These are phyloP conservation scores for Hirtodrosophila histrioides DNA, from an alignment of 2,888 invertebrate species.

Conservation along the genomic window DNA sequence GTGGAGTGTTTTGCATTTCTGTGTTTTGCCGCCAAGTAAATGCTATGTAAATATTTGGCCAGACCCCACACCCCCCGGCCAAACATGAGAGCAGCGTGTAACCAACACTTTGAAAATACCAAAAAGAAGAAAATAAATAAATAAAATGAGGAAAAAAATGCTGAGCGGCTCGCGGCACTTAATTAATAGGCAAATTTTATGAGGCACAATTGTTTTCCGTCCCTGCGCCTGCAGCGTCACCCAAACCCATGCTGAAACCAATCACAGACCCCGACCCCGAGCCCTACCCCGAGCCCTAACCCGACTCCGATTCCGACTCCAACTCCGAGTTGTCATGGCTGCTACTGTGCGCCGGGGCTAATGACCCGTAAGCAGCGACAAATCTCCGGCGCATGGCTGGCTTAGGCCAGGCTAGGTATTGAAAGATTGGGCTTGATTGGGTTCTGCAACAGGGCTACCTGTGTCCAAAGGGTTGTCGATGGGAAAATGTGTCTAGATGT, in stretches of 20 bases:
- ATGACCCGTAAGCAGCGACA: slow-evolving; percentile 56
- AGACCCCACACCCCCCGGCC: slow-evolving; percentile 25
- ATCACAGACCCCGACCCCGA: slow-evolving; percentile 11
- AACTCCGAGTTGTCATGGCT: slow-evolving; percentile 1
- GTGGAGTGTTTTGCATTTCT: slow-evolving; percentile 57
- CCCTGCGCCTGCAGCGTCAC: background rate
- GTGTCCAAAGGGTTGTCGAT: slow-evolving; percentile 41
- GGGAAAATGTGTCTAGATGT: slow-evolving; percentile 30
- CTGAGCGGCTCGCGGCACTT: slow-evolving; percentile 27
- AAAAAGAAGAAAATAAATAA: background rate
- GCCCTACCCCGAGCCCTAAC: background rate
- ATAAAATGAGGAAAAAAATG: background rate
- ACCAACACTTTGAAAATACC: slow-evolving; percentile 22
- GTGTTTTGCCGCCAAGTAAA: slow-evolving; percentile 50
- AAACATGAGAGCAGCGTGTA: slow-evolving; percentile 4
- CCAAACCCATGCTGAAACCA: slow-evolving; percentile 3
- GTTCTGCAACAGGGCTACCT: slow-evolving; percentile 44
- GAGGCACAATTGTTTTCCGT: slow-evolving; percentile 44
- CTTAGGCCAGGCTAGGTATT: slow-evolving; percentile 32
- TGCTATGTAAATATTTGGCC: slow-evolving; percentile 62
- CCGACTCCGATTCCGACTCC: slow-evolving; percentile 13
- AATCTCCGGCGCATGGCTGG: slow-evolving; percentile 56
- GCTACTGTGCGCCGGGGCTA: slow-evolving; percentile 58
- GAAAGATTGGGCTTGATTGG: slow-evolving; percentile 18
- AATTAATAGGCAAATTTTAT: slow-evolving; percentile 69